Conservation (phyloP, 2,888 invertebrate species). For the Coremacera marginata region DNA sequence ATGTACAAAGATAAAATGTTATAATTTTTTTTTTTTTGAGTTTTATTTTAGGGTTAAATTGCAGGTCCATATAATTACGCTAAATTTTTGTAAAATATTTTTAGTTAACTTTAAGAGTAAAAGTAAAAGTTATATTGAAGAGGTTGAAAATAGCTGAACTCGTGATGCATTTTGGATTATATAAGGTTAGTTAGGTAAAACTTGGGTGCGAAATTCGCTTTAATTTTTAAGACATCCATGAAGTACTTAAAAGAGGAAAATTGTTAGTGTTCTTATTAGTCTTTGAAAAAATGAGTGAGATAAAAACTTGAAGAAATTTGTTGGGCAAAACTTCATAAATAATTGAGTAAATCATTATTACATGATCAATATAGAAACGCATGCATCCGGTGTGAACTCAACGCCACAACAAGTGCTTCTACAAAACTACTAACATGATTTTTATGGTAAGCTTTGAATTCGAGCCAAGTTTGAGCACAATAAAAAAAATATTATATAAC, state of each 20-base stretch:
- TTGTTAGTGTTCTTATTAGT: too few relatives aligned
- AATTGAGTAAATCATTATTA: too few relatives aligned
- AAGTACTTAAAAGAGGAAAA: too few relatives aligned
- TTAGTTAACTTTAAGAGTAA: background rate
- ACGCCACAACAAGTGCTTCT: background rate
- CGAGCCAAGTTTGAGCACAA: too few relatives aligned
- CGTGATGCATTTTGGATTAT: background rate
- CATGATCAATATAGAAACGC: background rate
- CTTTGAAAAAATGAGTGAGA: too few relatives aligned
- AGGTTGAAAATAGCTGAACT: background rate
- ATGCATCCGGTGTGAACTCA: background rate
- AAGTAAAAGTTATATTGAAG: conserved; percentile 15
- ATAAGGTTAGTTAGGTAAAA: background rate
- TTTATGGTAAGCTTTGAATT: too few relatives aligned
- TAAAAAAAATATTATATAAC: background rate
- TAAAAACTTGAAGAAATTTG: too few relatives aligned
- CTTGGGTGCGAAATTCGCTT: too few relatives aligned
- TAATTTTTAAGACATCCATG: too few relatives aligned
- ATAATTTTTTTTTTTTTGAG: background rate
- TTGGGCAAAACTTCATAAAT: too few relatives aligned
- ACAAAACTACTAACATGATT: background rate
- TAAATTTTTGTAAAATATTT: background rate
- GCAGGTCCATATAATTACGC: background rate
- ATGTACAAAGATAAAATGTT: background rate
- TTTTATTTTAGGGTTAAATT: background rate